Evolutionary conservation across 2,888 invertebrate species (phyloP), one percentile per base, ranked within the genome.

Genomic region (Sthenelais limicola): DNA sequence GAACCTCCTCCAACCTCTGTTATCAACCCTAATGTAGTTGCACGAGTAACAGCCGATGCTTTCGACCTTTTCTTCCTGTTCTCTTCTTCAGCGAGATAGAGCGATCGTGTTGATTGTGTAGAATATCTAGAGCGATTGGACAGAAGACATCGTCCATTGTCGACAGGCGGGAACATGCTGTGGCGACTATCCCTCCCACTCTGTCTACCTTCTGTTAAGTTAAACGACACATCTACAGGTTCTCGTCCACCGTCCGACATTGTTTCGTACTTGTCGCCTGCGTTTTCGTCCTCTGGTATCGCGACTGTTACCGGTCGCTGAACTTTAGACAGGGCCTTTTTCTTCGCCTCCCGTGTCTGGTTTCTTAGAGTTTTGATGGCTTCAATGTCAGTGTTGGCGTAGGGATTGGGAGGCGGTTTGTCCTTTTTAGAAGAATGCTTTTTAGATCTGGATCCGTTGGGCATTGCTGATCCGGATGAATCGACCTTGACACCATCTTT

Each of bases 351-450:
- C 24, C 35, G 3, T 24, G 35, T 35, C 21, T 43, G 35, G 26
- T 35, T 35, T 15, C 38, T 3, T 5, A 62, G 62, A 24, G 43
- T 7, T 24, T 38, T 62, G 18, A 62, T 62, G 62, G 62, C 62
- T 7, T 35, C 62, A 5, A 62, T 35, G 3, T 62, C 38, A 2
- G 62, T 62, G 62, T 62, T 38, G 26, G 24, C 24, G 24, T 62
- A 62, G 24, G 62, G 62, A 24, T 62, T 62, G 2, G 21, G 62
- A n/a, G n/a, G n/a, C n/a, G n/a, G n/a, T n/a, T n/a, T n/a, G n/a
- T n/a, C n/a, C n/a, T n/a, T n/a, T n/a, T n/a, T n/a, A n/a, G n/a
- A n/a, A n/a, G n/a, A n/a, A n/a, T n/a, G n/a, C n/a, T n/a, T n/a
- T n/a, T n/a, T n/a, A n/a, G n/a, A n/a, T n/a, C n/a, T n/a, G n/a